phyloP scores from a whole-genome alignment of 2,113 vertebrate species.

The Lepisosteus osseus region DNA sequence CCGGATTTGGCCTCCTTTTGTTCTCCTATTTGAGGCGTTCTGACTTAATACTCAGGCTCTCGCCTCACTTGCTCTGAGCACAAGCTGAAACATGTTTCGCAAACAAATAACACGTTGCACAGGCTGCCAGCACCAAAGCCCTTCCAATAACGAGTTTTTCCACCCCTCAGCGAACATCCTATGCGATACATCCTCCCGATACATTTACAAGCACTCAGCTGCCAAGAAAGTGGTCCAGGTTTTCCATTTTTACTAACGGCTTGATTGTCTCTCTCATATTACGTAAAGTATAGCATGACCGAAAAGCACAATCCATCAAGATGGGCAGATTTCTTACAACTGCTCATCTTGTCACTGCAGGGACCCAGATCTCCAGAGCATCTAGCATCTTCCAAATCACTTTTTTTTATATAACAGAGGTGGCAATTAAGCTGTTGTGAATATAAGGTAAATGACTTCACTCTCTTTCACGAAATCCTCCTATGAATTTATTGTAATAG shows the following conservation, averaged over 20 bases:
- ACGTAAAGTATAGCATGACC: no score
- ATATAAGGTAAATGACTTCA: not conserved
- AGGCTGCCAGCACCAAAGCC: no score
- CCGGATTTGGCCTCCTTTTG: not conserved
- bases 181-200: no score
- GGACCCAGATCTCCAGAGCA: not conserved
- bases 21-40: not conserved
- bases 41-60: not conserved
- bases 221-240: no score
- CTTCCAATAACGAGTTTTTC: no score
- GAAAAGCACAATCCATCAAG: no score
- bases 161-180: no score
- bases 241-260: no score
- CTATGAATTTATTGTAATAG: constrained; percentile 23
- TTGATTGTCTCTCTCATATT: no score
- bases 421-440: not conserved
- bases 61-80: not conserved
- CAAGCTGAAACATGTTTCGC: not conserved
- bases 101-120: not conserved
- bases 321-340: no score
- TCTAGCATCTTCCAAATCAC: not conserved
- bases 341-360: no score
- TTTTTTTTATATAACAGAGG: not conserved
- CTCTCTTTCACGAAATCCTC: not conserved
- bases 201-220: no score